Evolutionary conservation across 2,113 vertebrate genomes (phyloP).

Genomic region (Antidorcas marsupialis): DNA sequence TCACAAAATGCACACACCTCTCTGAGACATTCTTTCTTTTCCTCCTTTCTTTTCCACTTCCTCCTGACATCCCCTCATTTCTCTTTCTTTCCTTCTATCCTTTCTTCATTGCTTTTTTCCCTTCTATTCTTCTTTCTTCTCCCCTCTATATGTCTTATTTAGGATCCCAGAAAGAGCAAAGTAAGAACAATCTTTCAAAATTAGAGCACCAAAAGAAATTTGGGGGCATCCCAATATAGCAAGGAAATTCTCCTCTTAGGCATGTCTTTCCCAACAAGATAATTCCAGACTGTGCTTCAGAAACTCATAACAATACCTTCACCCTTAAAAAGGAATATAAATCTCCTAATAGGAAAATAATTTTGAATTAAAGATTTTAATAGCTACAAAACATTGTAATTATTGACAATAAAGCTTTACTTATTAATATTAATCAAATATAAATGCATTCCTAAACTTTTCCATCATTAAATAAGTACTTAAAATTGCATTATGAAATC

Average conservation of each 20-base stretch:
- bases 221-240: background rate
- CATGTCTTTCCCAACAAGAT: background rate
- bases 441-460: background rate
- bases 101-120: background rate
- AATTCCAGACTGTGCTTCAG: background rate
- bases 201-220: background rate
- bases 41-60: background rate
- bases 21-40: background rate
- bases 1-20: background rate
- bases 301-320: background rate
- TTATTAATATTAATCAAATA: background rate
- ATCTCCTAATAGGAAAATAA: background rate
- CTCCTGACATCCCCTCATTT: background rate
- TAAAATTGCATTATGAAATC: constrained; percentile 17
- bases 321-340: background rate
- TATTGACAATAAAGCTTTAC: background rate
- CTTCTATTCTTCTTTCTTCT: background rate
- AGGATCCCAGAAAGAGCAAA: background rate
- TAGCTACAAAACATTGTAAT: background rate
- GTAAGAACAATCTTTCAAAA: background rate
- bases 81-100: background rate
- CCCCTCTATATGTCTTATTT: background rate
- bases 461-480: background rate
- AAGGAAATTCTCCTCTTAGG: background rate
- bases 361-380: background rate